Percentiles rank a stretch among this genome's conserved stretches.
Conservation (phyloP, 1,140 invertebrate genomes). For the Formica exsecta region DNA sequence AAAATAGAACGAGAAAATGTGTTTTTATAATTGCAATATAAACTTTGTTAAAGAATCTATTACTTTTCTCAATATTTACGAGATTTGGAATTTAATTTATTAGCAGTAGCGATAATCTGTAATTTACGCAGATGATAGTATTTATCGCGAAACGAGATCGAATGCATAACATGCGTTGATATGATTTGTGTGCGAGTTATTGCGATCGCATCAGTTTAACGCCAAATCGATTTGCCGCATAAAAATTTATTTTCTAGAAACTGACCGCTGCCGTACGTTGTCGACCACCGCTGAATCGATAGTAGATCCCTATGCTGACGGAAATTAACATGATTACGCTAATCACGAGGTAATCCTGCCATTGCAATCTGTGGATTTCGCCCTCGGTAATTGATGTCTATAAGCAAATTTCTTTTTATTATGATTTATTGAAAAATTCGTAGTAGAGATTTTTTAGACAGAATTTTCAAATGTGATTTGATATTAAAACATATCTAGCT, state of each 20-base stretch:
- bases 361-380: constrained; percentile 69
- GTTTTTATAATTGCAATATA: neutral
- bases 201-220: constrained; percentile 17
- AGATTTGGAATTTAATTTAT: constrained; percentile 60
- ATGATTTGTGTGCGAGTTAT: constrained; percentile 52
- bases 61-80: neutral
- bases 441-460: neutral
- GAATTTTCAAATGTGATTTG: constrained; percentile 10
- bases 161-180: constrained; percentile 45
- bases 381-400: constrained; percentile 31
- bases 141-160: constrained; percentile 61
- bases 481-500: neutral
- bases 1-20: neutral
- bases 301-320: constrained; percentile 92
- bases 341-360: constrained; percentile 82
- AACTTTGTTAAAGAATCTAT: neutral
- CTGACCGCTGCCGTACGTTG: constrained; percentile 93
- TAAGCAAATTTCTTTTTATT: constrained; percentile 11
- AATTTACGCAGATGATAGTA: constrained; percentile 59
- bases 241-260: constrained; percentile 70
- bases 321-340: constrained; percentile 79
- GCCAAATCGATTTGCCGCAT: constrained; percentile 44
- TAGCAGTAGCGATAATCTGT: constrained; percentile 25
- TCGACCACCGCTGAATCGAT: constrained; percentile 93
- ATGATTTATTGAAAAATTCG: neutral